Conservation (phyloP, 1,140 invertebrate genomes). For the Solenopsis fugax region DNA sequence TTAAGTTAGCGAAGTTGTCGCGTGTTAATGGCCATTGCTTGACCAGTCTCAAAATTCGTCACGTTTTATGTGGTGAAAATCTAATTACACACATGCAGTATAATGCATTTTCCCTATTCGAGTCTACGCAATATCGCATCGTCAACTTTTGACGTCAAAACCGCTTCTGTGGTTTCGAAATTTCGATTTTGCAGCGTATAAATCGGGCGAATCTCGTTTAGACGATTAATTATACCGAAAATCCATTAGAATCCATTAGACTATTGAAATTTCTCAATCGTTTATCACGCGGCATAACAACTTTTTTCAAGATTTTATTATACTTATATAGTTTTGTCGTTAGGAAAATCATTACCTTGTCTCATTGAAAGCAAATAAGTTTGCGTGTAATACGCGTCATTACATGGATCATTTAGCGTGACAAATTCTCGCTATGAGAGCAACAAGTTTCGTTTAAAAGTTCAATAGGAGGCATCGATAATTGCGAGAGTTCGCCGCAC, state of each 20-base stretch:
- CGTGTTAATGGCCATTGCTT: background rate
- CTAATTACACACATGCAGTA: constrained; percentile 9
- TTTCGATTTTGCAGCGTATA: constrained; percentile 14
- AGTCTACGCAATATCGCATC: background rate
- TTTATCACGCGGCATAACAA: background rate
- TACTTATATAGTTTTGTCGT: background rate
- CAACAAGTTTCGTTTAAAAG: constrained; percentile 1
- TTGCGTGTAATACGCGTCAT: constrained; percentile 2
- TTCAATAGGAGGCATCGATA: background rate
- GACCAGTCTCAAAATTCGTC: constrained; percentile 33
- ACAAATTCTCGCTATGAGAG: background rate
- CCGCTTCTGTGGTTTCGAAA: background rate
- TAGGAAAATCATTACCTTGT: background rate
- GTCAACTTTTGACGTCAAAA: background rate
- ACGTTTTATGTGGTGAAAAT: background rate
- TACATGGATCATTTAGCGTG: background rate
- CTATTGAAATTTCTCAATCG: background rate
- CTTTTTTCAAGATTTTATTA: background rate
- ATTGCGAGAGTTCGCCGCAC: background rate
- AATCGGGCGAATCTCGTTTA: background rate
- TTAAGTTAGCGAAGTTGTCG: constrained; percentile 24
- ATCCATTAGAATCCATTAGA: background rate
- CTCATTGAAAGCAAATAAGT: background rate
- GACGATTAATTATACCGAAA: constrained; percentile 1
- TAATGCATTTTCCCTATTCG: constrained; percentile 28